Evolutionary conservation across 2,113 vertebrate species (phyloP).

Genomic region (Alces alces): DNA sequence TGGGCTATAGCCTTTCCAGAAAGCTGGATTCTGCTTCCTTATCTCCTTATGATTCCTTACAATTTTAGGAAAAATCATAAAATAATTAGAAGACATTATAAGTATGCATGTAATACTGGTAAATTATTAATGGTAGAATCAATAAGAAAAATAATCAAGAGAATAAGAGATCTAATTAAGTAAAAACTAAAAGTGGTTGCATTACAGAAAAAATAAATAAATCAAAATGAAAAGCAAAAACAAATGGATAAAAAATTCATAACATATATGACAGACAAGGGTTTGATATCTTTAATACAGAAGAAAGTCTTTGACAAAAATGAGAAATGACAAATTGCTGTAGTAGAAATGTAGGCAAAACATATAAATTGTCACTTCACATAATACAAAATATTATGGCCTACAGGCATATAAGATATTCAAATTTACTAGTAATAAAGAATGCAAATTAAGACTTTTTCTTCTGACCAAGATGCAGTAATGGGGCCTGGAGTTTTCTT

Average conservation of each 20-base stretch:
- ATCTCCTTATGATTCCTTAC: not conserved
- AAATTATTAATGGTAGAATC: not conserved
- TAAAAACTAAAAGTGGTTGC: not conserved
- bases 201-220: not conserved
- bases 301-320: slow-evolving; percentile 23
- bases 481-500: not conserved
- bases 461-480: slow-evolving; percentile 21
- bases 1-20: not conserved
- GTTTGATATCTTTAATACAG: slow-evolving; percentile 20
- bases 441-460: slow-evolving; percentile 48
- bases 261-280: not conserved
- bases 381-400: slow-evolving; percentile 34
- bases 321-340: not conserved
- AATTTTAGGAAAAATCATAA: slow-evolving; percentile 15
- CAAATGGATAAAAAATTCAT: slow-evolving; percentile 52
- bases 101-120: not conserved
- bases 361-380: slow-evolving; percentile 29
- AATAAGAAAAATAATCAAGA: not conserved
- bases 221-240: slow-evolving; percentile 52
- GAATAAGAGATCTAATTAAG: slow-evolving; percentile 18
- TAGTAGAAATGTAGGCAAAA: not conserved
- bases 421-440: slow-evolving; percentile 41
- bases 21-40: not conserved
- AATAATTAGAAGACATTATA: not conserved
- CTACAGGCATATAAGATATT: slow-evolving; percentile 28